Conservation (phyloP, 2,888 invertebrate species). For the Cheilosia vulpina region DNA sequence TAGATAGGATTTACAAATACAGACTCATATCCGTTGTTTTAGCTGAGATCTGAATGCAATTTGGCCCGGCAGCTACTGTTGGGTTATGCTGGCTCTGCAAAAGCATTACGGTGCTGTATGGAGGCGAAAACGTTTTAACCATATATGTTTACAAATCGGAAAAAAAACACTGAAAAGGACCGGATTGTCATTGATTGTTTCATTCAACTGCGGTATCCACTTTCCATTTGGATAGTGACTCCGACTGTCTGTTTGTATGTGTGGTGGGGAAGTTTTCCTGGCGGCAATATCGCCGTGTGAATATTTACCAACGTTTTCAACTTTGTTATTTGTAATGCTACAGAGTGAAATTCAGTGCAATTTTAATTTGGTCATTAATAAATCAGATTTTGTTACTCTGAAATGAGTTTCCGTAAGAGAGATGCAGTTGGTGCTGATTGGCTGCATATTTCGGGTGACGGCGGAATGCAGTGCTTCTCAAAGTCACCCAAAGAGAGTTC, state of each 20-base stretch:
- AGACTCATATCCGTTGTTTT: constrained; percentile 35
- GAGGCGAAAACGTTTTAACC: constrained; percentile 27
- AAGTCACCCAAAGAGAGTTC: too few relatives aligned
- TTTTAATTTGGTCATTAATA: constrained; percentile 9
- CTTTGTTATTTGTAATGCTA: background rate
- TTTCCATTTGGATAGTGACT: constrained; percentile 7
- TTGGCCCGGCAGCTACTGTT: background rate
- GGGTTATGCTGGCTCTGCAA: constrained; percentile 10
- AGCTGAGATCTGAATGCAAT: constrained; percentile 21
- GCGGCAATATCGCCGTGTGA: constrained; percentile 18
- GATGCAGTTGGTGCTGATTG: too few relatives aligned
- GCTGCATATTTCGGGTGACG: too few relatives aligned
- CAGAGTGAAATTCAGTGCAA: background rate
- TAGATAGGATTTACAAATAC: constrained; percentile 46
- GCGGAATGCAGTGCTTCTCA: too few relatives aligned
- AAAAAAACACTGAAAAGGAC: constrained; percentile 13
- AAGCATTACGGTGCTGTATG: constrained; percentile 1
- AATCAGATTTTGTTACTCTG: background rate
- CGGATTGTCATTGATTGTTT: constrained; percentile 22
- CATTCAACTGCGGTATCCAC: constrained; percentile 12
- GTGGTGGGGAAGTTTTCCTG: background rate
- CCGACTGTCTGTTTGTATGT: background rate
- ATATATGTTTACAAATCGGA: constrained; percentile 34
- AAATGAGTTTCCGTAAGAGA: too few relatives aligned
- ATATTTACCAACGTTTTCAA: constrained; percentile 32